Evolutionary conservation across 2,888 invertebrate species (phyloP).

Genomic region (Schrankia costaestrigalis): DNA sequence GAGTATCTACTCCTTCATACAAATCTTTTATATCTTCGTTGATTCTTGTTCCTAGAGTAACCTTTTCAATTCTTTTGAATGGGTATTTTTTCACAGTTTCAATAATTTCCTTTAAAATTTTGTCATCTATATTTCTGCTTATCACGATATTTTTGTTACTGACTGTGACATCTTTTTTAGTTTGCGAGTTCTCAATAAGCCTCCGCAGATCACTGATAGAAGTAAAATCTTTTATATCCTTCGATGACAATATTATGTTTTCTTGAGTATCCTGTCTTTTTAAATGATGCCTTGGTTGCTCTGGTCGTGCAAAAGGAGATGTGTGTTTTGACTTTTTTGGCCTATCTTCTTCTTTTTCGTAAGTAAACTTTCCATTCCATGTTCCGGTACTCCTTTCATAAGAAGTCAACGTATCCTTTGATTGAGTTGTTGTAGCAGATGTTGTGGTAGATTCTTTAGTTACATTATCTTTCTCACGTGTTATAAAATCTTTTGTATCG

Average conservation of each 20-base stretch:
- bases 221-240: slow-evolving; percentile 74
- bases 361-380: slow-evolving; percentile 81
- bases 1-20: slow-evolving; percentile 69
- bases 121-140: slow-evolving; percentile 70
- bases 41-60: slow-evolving; percentile 78
- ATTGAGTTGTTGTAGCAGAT: slow-evolving; percentile 50
- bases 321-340: slow-evolving; percentile 65
- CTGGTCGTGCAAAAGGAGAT: slow-evolving; percentile 68
- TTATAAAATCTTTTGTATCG: slow-evolving; percentile 61
- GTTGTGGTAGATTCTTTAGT: slow-evolving; percentile 68
- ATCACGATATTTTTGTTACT: slow-evolving; percentile 75
- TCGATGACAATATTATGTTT: slow-evolving; percentile 72
- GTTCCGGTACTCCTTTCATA: slow-evolving; percentile 74
- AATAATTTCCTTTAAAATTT: slow-evolving; percentile 70
- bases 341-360: slow-evolving; percentile 72
- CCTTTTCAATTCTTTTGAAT: slow-evolving; percentile 74
- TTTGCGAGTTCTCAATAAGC: slow-evolving; percentile 68
- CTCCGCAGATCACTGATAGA: slow-evolving; percentile 72
- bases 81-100: slow-evolving; percentile 76
- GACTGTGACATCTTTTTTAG: slow-evolving; percentile 67
- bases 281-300: slow-evolving; percentile 66
- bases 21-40: slow-evolving; percentile 81
- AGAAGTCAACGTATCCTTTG: slow-evolving; percentile 66
- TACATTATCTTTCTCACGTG: slow-evolving; percentile 71
- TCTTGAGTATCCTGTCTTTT: slow-evolving; percentile 74